Evolutionary conservation across 2,113 vertebrate genomes (phyloP).

Genomic region (Labeo catla): DNA sequence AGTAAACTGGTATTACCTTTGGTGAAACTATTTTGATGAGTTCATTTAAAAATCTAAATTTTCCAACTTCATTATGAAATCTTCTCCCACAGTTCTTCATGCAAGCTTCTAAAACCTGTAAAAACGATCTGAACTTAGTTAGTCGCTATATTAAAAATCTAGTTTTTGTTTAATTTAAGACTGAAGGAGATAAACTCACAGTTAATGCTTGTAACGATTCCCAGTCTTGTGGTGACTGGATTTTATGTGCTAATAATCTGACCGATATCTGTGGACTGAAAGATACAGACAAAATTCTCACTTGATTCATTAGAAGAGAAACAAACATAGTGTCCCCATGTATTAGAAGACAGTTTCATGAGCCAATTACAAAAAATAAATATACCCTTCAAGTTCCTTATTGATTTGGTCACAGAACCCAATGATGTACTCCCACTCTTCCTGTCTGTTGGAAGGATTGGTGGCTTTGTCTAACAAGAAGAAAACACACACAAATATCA

Average conservation of each 20-base stretch:
- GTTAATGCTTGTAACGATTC: constrained; percentile 91
- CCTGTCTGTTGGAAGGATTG: constrained; percentile 90
- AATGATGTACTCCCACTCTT: constrained; percentile 95
- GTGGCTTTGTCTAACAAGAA: constrained; percentile 89
- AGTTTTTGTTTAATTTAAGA: neutral
- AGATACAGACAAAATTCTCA: constrained; percentile 51
- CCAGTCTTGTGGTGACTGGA: constrained; percentile 97
- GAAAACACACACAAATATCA: neutral
- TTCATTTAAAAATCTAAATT: constrained; percentile 95
- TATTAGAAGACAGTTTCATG: neutral
- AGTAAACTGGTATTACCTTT: constrained; percentile 76
- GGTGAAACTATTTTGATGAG: constrained; percentile 96
- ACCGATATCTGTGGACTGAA: constrained; percentile 92
- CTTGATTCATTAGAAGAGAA: neutral
- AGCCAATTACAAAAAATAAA: constrained; percentile 37
- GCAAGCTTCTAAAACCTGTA: constrained; percentile 91
- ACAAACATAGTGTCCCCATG: neutral
- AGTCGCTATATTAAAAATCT: neutral
- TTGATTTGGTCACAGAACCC: constrained; percentile 98
- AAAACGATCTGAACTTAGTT: constrained; percentile 23
- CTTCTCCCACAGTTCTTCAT: constrained; percentile 96
- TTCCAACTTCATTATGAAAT: constrained; percentile 94
- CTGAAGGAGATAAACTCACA: constrained; percentile 72
- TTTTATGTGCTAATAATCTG: constrained; percentile 90
- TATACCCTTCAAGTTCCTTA: constrained; percentile 94